Evolutionary conservation across 2,113 vertebrate genomes (phyloP).

Genomic region (Crotalus helleri): DNA sequence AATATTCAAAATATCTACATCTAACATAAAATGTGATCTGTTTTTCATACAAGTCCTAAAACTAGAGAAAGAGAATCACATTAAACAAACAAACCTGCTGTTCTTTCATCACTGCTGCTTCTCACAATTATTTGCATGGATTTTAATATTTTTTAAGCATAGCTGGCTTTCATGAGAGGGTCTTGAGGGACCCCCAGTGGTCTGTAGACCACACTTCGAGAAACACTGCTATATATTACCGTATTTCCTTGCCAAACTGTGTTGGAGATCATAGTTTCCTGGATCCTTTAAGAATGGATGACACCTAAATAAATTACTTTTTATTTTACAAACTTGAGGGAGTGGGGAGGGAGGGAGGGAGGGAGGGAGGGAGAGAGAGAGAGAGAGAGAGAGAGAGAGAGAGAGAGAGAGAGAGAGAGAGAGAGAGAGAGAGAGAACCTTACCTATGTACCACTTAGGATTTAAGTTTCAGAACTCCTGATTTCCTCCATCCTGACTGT

Average conservation of each 20-base stretch:
- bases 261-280: neutral
- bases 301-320: neutral
- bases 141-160: neutral
- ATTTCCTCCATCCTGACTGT: neutral
- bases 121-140: neutral
- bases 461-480: neutral
- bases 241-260: neutral
- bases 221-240: neutral
- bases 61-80: neutral
- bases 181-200: neutral
- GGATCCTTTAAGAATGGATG: neutral
- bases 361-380: too few relatives aligned
- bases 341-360: neutral
- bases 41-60: neutral
- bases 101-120: neutral
- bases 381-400: neutral
- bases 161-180: neutral
- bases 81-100: neutral
- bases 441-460: neutral
- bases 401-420: too few relatives aligned
- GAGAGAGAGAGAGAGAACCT: neutral
- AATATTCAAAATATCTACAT: neutral
- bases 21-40: neutral
- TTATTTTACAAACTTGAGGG: neutral
- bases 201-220: neutral